Conservation (phyloP, 2,888 invertebrate genomes). For the Nipponacmea schrenckii region DNA sequence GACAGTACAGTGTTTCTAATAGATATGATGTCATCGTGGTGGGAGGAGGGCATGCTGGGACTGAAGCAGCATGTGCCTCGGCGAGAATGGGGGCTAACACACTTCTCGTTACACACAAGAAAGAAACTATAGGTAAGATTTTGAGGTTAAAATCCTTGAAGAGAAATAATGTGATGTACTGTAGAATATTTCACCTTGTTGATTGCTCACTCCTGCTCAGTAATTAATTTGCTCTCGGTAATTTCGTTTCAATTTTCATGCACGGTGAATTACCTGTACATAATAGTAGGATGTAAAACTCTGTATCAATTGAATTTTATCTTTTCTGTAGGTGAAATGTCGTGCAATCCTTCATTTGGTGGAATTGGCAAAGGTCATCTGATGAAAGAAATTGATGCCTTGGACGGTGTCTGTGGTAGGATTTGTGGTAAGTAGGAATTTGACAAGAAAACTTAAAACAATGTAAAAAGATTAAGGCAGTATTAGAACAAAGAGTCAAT, state of each 20-base stretch:
- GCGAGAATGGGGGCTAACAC: conserved; percentile 85
- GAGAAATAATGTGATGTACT: too few species aligned
- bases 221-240: too few species aligned
- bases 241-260: too few species aligned
- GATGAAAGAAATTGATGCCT: conserved; percentile 86
- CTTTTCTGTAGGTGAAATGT: conserved; percentile 81
- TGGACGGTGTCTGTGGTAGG: conserved; percentile 84
- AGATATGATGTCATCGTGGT: conserved; percentile 81
- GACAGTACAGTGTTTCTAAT: not conserved
- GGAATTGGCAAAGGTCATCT: conserved; percentile 92
- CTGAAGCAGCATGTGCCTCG: conserved; percentile 86
- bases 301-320: not conserved
- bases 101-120: conserved; percentile 84
- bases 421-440: conserved; percentile 75
- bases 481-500: too few species aligned
- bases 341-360: conserved; percentile 92
- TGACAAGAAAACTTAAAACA: too few species aligned
- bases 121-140: conserved; percentile 79
- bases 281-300: too few species aligned
- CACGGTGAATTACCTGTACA: too few species aligned
- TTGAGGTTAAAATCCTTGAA: conserved; percentile 8
- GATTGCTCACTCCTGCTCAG: too few species aligned
- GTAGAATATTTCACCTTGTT: too few species aligned
- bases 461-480: too few species aligned
- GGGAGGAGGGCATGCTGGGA: conserved; percentile 92